phyloP scores from a whole-genome alignment of 2,888 invertebrate species.

The Eudiplozoon nipponicum region DNA sequence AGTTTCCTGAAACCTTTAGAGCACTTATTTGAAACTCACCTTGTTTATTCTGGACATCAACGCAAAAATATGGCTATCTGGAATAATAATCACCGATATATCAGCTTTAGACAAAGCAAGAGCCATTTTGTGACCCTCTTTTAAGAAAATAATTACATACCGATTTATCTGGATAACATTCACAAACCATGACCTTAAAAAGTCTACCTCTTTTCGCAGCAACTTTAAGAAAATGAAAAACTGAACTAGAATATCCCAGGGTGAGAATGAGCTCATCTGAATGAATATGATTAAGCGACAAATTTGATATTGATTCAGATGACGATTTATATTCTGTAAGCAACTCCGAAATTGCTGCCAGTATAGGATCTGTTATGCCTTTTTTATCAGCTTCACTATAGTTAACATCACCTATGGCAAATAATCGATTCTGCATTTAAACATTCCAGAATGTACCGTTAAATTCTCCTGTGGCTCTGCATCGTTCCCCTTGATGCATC shows the following conservation, averaged over 20 bases:
- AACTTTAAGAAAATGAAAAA: neutral
- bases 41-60: constrained; percentile 5
- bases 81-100: neutral
- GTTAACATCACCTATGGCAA: neutral
- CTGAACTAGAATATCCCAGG: neutral
- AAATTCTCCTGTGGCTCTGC: too few relatives aligned
- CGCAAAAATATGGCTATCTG: constrained; percentile 1
- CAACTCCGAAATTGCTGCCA: neutral
- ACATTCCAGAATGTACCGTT: too few relatives aligned
- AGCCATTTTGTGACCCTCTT: constrained; percentile 1
- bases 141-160: too few relatives aligned
- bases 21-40: neutral
- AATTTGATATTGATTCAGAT: neutral
- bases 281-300: neutral
- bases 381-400: neutral
- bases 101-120: neutral
- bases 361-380: neutral
- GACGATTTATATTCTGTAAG: neutral
- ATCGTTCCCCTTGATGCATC: too few relatives aligned
- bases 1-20: too few relatives aligned
- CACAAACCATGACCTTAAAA: neutral
- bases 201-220: neutral
- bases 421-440: constrained; percentile 2
- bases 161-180: neutral
- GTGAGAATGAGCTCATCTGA: constrained; percentile 3